A percentile compares a stretch with the other conserved stretches of the same genome.
Evolutionary conservation across 2,888 invertebrate species (phyloP).

Genomic region (Calameuta idolon): DNA sequence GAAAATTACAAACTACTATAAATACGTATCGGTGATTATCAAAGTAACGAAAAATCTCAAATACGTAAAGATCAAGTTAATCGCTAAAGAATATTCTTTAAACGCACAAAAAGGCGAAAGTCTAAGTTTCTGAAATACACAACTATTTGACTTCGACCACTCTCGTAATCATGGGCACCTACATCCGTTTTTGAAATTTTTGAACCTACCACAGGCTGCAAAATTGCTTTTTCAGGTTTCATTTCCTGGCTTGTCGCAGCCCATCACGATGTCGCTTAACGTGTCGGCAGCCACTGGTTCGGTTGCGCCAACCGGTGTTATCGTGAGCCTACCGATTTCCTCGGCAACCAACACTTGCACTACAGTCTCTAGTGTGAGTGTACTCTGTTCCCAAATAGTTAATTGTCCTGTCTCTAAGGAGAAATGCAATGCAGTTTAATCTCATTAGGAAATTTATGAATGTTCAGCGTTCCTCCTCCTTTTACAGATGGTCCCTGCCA

Average conservation of each 20-base stretch:
- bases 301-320: conserved; percentile 71
- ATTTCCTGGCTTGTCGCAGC: conserved; percentile 86
- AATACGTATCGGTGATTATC: too few species aligned
- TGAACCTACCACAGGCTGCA: not conserved
- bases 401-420: too few species aligned
- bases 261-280: conserved; percentile 82
- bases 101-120: too few species aligned
- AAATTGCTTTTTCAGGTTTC: conserved; percentile 71
- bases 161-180: too few species aligned
- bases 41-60: not conserved
- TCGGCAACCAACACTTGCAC: conserved; percentile 65
- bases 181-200: too few species aligned
- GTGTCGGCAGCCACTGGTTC: conserved; percentile 75
- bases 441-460: not conserved
- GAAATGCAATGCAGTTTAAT: conserved; percentile 7
- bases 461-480: not conserved
- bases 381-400: not conserved
- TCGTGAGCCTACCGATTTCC: conserved; percentile 76
- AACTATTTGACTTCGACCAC: too few species aligned
- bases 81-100: too few species aligned
- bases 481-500: conserved; percentile 63
- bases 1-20: too few species aligned
- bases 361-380: conserved; percentile 64
- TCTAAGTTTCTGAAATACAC: too few species aligned
- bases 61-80: not conserved